These are phyloP conservation scores for Porites cylindrica DNA, from an alignment of 92 coral and sea anemone species.

Conservation along the genomic window DNA sequence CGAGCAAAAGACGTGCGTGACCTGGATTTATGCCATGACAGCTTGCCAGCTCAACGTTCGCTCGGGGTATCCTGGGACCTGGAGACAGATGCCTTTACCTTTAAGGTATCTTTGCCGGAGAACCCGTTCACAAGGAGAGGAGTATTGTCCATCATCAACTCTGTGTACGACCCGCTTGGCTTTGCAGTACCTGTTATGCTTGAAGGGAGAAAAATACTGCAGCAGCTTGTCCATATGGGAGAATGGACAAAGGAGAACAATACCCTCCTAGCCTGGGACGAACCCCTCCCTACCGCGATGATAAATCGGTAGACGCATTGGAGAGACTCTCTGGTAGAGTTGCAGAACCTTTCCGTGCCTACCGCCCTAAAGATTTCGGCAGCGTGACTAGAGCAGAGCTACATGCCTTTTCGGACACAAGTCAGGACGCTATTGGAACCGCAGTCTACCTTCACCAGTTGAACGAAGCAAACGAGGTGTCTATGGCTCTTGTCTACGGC, in stretches of 20 bases:
- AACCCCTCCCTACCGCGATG: constrained; percentile 31
- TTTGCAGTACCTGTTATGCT: constrained; percentile 47
- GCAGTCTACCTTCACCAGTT: constrained; percentile 46
- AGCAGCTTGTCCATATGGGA: constrained; percentile 43
- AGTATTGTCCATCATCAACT: constrained; percentile 34
- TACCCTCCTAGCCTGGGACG: constrained; percentile 53
- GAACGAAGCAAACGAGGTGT: constrained; percentile 33
- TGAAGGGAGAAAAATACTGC: constrained; percentile 43
- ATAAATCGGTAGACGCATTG: constrained; percentile 36
- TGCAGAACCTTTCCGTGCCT: constrained; percentile 35
- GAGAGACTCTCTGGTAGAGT: constrained; percentile 28
- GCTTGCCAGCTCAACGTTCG: constrained; percentile 38
- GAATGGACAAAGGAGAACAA: constrained; percentile 28
- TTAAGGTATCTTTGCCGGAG: constrained; percentile 28
- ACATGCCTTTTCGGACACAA: constrained; percentile 44
- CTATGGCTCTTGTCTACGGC: constrained; percentile 48
- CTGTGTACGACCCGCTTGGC: constrained; percentile 51
- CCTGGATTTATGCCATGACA: constrained; percentile 19
- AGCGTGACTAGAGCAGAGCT: constrained; percentile 31
- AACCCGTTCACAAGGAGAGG: constrained; percentile 24
- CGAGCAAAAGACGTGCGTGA: constrained; percentile 43
- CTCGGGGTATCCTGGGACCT: constrained; percentile 33
- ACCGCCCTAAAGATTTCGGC: constrained; percentile 33
- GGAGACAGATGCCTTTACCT: constrained; percentile 34
- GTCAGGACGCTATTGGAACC: constrained; percentile 40